Evolutionary conservation across 1,140 invertebrate genomes (phyloP).

Genomic region (Brachionus sp.): DNA sequence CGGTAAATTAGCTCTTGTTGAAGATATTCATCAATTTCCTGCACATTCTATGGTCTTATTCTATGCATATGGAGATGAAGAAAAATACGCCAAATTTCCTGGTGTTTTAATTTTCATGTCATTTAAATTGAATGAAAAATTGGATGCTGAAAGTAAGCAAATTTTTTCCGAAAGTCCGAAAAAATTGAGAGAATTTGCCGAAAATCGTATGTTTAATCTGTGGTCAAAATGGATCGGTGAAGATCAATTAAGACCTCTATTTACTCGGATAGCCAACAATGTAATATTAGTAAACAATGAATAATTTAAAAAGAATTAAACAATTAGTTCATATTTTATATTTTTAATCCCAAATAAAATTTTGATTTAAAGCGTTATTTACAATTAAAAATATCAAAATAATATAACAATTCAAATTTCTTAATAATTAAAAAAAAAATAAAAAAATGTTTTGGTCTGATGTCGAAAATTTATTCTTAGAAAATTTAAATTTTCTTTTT

Average conservation of each 20-base stretch:
- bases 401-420: too few relatives aligned
- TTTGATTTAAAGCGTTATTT: background rate
- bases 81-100: constrained; percentile 4
- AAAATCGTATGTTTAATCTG: constrained; percentile 32
- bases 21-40: background rate
- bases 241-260: constrained; percentile 30
- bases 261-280: constrained; percentile 40
- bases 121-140: background rate
- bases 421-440: background rate
- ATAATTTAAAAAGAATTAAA: background rate
- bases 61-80: constrained; percentile 40
- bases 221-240: constrained; percentile 25
- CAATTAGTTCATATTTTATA: background rate
- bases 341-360: background rate
- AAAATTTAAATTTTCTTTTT: too few relatives aligned
- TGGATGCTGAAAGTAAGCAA: background rate
- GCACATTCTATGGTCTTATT: constrained; percentile 32
- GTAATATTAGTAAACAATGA: constrained; percentile 19
- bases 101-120: constrained; percentile 40
- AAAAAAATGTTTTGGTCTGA: too few relatives aligned
- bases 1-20: constrained; percentile 3
- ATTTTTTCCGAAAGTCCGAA: background rate
- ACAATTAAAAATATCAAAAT: too few relatives aligned
- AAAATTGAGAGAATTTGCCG: background rate
- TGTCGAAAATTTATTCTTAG: too few relatives aligned